A percentile compares a stretch with the other conserved stretches of the same genome.
Evolutionary conservation across 2,113 vertebrate species (phyloP).

Genomic region (Antigone vipio): DNA sequence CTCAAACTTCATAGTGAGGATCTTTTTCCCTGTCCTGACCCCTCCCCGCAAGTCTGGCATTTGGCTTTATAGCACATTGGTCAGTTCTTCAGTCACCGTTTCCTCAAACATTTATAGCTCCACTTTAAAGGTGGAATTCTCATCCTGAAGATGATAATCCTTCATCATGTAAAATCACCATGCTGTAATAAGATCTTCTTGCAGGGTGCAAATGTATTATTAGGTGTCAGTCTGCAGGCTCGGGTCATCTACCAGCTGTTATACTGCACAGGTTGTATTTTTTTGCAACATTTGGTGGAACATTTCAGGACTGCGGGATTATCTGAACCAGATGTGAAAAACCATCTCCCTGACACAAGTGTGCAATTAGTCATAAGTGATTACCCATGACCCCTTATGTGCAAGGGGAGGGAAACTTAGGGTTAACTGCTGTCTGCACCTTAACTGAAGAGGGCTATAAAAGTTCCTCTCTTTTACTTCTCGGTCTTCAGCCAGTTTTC

Average conservation of each 20-base stretch:
- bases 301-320: slow-evolving; percentile 67
- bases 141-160: slow-evolving; percentile 44
- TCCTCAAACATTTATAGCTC: neutral
- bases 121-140: slow-evolving; percentile 43
- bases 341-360: slow-evolving; percentile 66
- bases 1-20: neutral
- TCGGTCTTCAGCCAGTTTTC: neutral
- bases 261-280: slow-evolving; percentile 68
- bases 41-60: neutral
- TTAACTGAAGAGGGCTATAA: slow-evolving; percentile 28
- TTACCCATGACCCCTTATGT: slow-evolving; percentile 63
- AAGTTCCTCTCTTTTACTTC: neutral
- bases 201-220: slow-evolving; percentile 63
- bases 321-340: slow-evolving; percentile 81
- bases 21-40: slow-evolving; percentile 9
- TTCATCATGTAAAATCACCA: slow-evolving; percentile 57
- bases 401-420: slow-evolving; percentile 7
- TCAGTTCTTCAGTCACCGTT: slow-evolving; percentile 1
- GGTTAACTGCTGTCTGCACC: slow-evolving; percentile 56
- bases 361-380: slow-evolving; percentile 74
- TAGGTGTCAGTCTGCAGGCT: slow-evolving; percentile 51
- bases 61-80: neutral
- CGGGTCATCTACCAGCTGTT: slow-evolving; percentile 70
- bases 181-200: slow-evolving; percentile 70
- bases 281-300: slow-evolving; percentile 79